Evolutionary conservation across 2,888 invertebrate genomes (phyloP), one percentile per base, ranked within the genome.

Genomic region (Scrobipalpa atriplicella): DNA sequence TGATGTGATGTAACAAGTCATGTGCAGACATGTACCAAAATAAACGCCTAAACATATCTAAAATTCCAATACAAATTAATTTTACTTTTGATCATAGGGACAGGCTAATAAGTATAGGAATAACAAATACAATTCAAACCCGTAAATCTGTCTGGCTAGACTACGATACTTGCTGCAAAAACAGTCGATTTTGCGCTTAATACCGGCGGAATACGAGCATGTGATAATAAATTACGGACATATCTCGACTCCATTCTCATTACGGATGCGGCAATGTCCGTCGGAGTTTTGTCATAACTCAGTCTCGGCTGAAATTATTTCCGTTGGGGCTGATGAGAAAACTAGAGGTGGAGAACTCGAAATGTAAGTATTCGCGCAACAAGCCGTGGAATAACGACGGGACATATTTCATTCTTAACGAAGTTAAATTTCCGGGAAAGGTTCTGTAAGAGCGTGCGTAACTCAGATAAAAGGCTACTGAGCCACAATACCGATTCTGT

Each of bases 301-400:
- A 92, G 90, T 87, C 91, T 89, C 89, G 89, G 90, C 89, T 89
- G 86, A 90, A 92, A 92, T 91, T 92, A 92, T 91, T 92, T 92
- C 91, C 91, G 89, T 86, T 88, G 84, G 85, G 82, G 85, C 89
- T 91, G 92, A 91, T 92, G 92, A 91, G 92, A 90, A 90, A 92
- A 91, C 92, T 92, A 90, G 90, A 89, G 90, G 89, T 16, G 84
- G 89, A 84, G 84, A 88, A 83, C 88, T 87, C 83, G 83, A 85
- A 87, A 89, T 88, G 90, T 89, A 90, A 89, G 89, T 88, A 85
- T 89, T 87, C 88, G 88, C 84, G 89, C 89, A 91, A 90, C 91
- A 90, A 90, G 87, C 89, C 89, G 86, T 86, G 86, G 88, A 86
- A 86, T 90, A 90, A 90, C 91, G 91, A 85, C 84, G 86, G 86